phyloP scores from a whole-genome alignment of 2,797 vertebrate genomes.

The Neomorphus geoffroyi region DNA sequence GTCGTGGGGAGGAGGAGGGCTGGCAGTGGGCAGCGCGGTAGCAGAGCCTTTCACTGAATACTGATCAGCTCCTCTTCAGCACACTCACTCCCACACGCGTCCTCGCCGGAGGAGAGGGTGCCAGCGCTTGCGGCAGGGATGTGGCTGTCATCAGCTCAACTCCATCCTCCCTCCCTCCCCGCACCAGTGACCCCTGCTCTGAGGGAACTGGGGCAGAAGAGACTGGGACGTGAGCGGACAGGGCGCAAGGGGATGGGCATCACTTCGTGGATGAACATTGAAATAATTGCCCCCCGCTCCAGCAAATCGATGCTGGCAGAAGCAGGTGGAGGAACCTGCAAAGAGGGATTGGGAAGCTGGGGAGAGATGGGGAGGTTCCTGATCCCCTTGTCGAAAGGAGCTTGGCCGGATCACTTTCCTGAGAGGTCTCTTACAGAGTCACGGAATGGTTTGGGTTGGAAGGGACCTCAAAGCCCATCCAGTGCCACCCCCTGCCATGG shows the following conservation, averaged over 20 bases:
- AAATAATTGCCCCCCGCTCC: background rate
- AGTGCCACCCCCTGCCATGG: no score
- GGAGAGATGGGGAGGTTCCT: background rate
- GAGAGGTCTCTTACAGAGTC: background rate
- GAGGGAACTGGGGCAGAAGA: conserved; percentile 62
- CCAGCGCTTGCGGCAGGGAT: background rate
- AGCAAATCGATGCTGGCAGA: background rate
- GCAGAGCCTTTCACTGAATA: background rate
- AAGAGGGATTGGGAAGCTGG: no score
- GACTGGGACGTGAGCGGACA: background rate
- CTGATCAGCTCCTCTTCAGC: background rate
- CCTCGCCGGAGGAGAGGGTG: background rate
- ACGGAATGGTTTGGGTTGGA: no score
- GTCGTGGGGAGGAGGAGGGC: background rate
- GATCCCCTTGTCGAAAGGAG: background rate
- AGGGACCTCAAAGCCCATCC: no score
- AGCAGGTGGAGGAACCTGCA: background rate
- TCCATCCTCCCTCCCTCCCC: background rate
- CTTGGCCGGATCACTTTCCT: background rate
- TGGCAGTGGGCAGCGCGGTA: background rate
- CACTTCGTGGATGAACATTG: background rate
- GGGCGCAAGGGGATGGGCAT: background rate
- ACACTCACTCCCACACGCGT: background rate
- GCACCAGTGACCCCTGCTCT: background rate
- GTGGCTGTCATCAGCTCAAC: background rate